phyloP scores from a whole-genome alignment of 1,140 invertebrate genomes.

The Magallana ariakensis region DNA sequence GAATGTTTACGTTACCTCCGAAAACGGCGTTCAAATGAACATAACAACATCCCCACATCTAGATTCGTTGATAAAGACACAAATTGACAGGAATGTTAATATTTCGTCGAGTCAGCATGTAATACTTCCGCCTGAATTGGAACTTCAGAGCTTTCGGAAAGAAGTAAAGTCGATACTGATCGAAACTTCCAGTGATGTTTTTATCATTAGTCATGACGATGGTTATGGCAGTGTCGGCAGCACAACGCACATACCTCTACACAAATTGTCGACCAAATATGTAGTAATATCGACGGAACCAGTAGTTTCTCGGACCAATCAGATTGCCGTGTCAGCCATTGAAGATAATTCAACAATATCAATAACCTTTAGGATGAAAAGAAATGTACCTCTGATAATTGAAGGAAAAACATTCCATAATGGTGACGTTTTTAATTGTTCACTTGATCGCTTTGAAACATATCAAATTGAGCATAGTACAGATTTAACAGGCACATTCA shows the following conservation, averaged over 20 bases:
- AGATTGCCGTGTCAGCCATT: background rate
- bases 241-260: background rate
- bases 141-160: background rate
- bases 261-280: background rate
- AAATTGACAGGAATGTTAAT: background rate
- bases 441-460: background rate
- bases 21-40: background rate
- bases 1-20: background rate
- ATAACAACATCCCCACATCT: background rate
- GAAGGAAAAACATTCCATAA: background rate
- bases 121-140: background rate
- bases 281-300: background rate
- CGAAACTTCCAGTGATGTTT: background rate
- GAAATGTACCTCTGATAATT: background rate
- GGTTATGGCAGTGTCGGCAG: background rate
- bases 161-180: background rate
- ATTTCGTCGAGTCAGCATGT: background rate
- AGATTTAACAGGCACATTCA: background rate
- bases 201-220: background rate
- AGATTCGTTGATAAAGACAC: background rate
- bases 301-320: background rate
- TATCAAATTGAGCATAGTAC: background rate
- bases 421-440: background rate
- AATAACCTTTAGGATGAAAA: background rate
- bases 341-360: background rate